phyloP scores from a whole-genome alignment of 2,888 invertebrate species.

The Epiblema foenella region DNA sequence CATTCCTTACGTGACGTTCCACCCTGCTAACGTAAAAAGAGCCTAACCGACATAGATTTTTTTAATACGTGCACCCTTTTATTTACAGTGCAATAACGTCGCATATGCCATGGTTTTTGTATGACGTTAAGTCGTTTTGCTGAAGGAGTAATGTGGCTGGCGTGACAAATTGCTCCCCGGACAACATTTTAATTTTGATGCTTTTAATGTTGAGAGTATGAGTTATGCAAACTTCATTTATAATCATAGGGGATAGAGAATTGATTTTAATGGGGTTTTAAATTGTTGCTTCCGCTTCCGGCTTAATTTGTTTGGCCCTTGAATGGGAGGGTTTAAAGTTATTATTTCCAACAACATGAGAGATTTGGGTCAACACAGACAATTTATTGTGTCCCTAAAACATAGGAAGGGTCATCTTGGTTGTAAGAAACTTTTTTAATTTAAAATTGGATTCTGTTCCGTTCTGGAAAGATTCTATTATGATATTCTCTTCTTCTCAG shows the following conservation, averaged over 20 bases:
- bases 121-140: neutral
- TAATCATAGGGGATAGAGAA: neutral
- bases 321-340: neutral
- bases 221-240: slow-evolving; percentile 4
- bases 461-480: too few relatives aligned
- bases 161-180: slow-evolving; percentile 35
- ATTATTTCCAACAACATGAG: neutral
- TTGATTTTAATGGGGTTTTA: slow-evolving; percentile 13
- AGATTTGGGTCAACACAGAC: neutral
- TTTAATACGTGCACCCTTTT: neutral
- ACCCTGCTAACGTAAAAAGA: neutral
- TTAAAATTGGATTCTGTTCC: too few relatives aligned
- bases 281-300: neutral
- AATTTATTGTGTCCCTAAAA: too few relatives aligned
- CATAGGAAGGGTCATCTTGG: too few relatives aligned
- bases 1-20: slow-evolving; percentile 20
- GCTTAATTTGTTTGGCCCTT: neutral
- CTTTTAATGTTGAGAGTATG: slow-evolving; percentile 13
- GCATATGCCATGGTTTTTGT: neutral
- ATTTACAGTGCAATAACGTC: neutral
- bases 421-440: too few relatives aligned
- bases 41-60: neutral
- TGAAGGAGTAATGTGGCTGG: neutral
- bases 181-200: slow-evolving; percentile 36
- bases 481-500: too few relatives aligned